A percentile compares a stretch with the other conserved stretches of the same genome.
phyloP scores from a whole-genome alignment of 2,797 vertebrate genomes.

The Sandelia bainsii region DNA sequence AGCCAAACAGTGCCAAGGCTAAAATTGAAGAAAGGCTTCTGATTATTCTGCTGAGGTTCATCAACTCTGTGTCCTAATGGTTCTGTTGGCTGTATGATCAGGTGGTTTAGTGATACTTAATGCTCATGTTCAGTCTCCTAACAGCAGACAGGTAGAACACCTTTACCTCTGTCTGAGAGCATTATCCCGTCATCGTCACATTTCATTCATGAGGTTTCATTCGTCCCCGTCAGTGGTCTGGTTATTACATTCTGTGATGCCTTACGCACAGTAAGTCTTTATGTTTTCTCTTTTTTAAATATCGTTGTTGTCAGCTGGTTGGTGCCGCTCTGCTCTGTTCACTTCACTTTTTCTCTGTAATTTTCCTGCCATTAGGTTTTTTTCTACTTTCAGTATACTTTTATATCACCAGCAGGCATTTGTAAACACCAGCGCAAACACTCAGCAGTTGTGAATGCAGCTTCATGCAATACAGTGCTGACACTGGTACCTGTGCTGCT shows the following conservation, averaged over 20 bases:
- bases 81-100: not conserved
- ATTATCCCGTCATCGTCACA: too few species aligned
- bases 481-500: too few species aligned
- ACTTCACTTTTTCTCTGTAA: too few species aligned
- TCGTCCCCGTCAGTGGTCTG: slow-evolving; percentile 22
- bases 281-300: not conserved
- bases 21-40: not conserved
- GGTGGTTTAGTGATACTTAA: not conserved
- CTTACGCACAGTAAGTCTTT: not conserved
- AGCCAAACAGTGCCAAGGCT: not conserved
- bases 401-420: too few species aligned
- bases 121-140: not conserved
- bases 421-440: too few species aligned
- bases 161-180: not conserved
- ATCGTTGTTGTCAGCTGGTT: not conserved
- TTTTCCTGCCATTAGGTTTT: too few species aligned
- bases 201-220: slow-evolving; percentile 6
- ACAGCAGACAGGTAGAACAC: not conserved
- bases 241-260: slow-evolving; percentile 1
- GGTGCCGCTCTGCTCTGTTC: too few species aligned
- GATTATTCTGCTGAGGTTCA: not conserved
- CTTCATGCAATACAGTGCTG: too few species aligned
- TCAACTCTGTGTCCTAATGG: not conserved
- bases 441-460: too few species aligned
- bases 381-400: too few species aligned